Evolutionary conservation across 2,888 invertebrate species (phyloP).

Genomic region (Pristionchus maxplancki): DNA sequence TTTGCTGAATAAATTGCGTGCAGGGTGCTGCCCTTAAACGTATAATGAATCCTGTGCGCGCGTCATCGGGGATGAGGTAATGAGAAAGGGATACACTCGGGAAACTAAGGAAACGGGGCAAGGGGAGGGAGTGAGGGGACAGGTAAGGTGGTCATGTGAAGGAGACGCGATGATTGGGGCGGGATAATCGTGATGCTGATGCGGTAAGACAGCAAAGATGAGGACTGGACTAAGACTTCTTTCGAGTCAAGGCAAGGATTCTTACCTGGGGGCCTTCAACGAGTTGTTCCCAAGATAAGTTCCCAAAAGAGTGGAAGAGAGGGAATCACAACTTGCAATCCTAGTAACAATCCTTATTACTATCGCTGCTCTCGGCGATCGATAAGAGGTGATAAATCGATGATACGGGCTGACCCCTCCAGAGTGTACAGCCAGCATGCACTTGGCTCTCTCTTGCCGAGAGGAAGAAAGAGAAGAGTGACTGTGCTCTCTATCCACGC

Average conservation of each 20-base stretch:
- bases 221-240: neutral
- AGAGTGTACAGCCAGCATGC: neutral
- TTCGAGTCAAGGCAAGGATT: no score
- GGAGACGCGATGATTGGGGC: neutral
- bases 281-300: no score
- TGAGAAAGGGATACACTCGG: neutral
- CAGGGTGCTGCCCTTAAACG: neutral
- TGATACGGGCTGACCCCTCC: neutral
- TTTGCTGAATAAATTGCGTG: neutral
- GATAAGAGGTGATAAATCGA: neutral
- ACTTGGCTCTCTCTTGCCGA: neutral
- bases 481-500: neutral
- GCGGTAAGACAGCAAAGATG: neutral
- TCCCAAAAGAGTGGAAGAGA: no score
- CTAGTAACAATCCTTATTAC: neutral
- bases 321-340: no score
- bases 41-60: neutral
- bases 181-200: neutral
- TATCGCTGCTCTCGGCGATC: neutral
- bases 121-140: neutral
- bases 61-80: neutral
- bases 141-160: neutral
- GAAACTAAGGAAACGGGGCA: neutral
- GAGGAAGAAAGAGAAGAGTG: no score
- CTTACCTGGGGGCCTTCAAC: no score